Conservation (phyloP, 1,140 invertebrate species). For the Panonychus citri region DNA sequence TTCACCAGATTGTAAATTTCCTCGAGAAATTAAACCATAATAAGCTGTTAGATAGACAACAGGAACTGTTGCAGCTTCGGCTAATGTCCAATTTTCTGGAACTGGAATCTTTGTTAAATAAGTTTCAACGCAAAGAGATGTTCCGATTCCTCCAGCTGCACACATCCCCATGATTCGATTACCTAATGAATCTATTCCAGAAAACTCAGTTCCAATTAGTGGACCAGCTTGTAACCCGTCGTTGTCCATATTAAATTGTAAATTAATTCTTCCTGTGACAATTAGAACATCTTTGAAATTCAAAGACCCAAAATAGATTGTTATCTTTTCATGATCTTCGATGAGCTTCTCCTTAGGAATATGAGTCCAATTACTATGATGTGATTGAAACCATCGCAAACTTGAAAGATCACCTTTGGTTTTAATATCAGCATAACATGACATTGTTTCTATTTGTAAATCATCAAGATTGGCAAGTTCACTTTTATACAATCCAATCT, state of each 20-base stretch:
- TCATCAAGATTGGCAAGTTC: slow-evolving; percentile 33
- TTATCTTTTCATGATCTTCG: slow-evolving; percentile 37
- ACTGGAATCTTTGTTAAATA: no score
- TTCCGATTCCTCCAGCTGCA: slow-evolving; percentile 66
- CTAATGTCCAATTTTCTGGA: no score
- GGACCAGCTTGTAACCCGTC: slow-evolving; percentile 20
- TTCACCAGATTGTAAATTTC: no score
- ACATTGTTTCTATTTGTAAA: not conserved
- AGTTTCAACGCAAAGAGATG: no score
- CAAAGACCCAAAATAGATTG: slow-evolving; percentile 60
- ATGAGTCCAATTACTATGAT: slow-evolving; percentile 30
- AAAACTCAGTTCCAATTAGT: slow-evolving; percentile 68
- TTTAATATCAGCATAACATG: slow-evolving; percentile 55
- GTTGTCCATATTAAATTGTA: slow-evolving; percentile 78
- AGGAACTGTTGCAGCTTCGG: no score
- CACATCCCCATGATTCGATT: slow-evolving; percentile 79
- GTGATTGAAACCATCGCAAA: slow-evolving; percentile 74
- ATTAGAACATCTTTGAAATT: slow-evolving; percentile 60
- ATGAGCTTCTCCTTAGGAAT: slow-evolving; percentile 14
- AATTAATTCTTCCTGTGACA: slow-evolving; percentile 78
- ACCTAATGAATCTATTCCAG: slow-evolving; percentile 46
- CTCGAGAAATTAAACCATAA: no score
- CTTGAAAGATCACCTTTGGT: slow-evolving; percentile 65
- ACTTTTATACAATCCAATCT: slow-evolving; percentile 30
- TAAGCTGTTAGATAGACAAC: no score